Percentiles rank a stretch among this genome's conserved stretches.
phyloP scores from a whole-genome alignment of 2,113 vertebrate genomes.

The Notechis scutatus region DNA sequence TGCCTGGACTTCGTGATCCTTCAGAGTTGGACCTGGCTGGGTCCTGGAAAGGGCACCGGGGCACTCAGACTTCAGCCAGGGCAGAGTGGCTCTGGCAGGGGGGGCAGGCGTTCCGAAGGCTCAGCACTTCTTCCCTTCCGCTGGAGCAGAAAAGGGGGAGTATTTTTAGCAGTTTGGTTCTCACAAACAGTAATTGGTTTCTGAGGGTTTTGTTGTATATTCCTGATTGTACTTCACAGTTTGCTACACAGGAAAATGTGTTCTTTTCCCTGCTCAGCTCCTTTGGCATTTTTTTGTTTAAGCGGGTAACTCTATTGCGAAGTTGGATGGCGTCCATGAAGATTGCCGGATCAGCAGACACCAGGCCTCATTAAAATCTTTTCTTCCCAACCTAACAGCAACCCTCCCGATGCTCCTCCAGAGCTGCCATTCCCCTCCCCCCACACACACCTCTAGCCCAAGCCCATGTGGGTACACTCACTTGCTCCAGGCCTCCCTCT shows the following conservation, averaged over 20 bases:
- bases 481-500: constrained; percentile 2
- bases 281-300: neutral
- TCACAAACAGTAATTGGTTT: constrained; percentile 32
- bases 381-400: constrained; percentile 24
- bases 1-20: neutral
- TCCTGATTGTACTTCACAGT: neutral
- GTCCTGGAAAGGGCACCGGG: neutral
- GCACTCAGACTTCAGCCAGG: neutral
- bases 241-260: neutral
- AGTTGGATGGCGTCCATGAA: constrained; percentile 19
- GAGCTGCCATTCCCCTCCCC: constrained; percentile 1
- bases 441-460: neutral
- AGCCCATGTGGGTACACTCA: neutral
- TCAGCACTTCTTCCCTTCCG: neutral
- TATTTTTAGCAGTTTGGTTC: neutral
- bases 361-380: constrained; percentile 31
- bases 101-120: neutral
- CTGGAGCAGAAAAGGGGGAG: neutral
- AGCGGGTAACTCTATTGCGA: constrained; percentile 31
- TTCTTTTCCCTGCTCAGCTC: neutral
- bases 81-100: neutral
- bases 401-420: neutral
- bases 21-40: neutral
- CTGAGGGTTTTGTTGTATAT: constrained; percentile 4
- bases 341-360: constrained; percentile 25